Percentiles rank a stretch among this genome's conserved stretches.
phyloP scores from a whole-genome alignment of 2,888 invertebrate species.

The Scelioninae gen. 2 region DNA sequence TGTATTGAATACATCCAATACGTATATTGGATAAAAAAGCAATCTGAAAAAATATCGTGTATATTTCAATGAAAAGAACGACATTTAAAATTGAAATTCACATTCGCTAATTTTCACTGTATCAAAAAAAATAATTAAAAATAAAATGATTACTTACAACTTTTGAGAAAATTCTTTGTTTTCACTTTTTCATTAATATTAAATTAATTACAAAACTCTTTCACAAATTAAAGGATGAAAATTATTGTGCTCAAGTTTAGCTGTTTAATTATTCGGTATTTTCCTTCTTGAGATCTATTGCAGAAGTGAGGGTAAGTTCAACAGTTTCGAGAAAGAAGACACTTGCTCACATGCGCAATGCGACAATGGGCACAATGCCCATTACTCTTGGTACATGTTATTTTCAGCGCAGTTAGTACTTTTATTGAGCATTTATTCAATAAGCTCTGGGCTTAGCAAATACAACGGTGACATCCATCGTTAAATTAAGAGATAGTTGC shows the following conservation, averaged over 20 bases:
- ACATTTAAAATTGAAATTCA: too few relatives aligned
- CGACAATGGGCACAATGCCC: conserved; percentile 68
- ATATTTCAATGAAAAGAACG: too few relatives aligned
- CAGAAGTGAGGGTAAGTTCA: conserved; percentile 44
- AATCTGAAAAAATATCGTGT: too few relatives aligned
- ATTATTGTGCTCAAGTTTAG: conserved; percentile 18
- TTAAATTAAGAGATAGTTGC: conserved; percentile 4
- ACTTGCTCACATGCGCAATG: conserved; percentile 57
- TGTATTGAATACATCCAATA: too few relatives aligned
- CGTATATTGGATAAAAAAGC: too few relatives aligned
- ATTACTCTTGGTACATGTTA: conserved; percentile 60
- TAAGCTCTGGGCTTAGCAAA: conserved; percentile 22
- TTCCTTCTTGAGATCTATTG: conserved; percentile 40
- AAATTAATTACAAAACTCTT: too few relatives aligned
- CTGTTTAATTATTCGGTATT: conserved; percentile 10
- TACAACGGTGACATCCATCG: neutral
- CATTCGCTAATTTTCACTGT: too few relatives aligned
- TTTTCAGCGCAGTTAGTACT: conserved; percentile 62
- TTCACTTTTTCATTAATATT: too few relatives aligned
- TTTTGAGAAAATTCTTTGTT: too few relatives aligned
- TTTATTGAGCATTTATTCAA: conserved; percentile 39
- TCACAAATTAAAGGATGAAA: too few relatives aligned
- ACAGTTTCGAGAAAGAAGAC: conserved; percentile 53
- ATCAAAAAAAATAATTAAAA: too few relatives aligned
- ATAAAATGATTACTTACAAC: too few relatives aligned